Conservation (phyloP, 2,888 invertebrate genomes). For the Zhengitettix transpicula region DNA sequence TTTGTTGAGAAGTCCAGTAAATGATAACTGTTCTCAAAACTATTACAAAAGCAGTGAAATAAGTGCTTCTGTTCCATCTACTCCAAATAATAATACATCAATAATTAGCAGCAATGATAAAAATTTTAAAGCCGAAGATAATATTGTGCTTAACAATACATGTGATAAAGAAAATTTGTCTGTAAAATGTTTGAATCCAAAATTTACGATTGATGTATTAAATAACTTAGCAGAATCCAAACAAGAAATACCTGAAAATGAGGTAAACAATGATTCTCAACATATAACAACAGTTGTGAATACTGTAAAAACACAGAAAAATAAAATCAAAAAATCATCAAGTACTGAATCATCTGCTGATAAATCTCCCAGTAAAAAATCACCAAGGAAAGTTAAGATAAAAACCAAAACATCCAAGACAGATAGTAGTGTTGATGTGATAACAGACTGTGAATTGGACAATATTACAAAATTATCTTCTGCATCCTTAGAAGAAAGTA, state of each 20-base stretch:
- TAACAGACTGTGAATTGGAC: no score
- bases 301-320: neutral
- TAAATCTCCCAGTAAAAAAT: neutral
- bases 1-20: constrained; percentile 1
- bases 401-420: neutral
- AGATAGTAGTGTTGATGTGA: neutral
- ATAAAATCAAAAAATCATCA: neutral
- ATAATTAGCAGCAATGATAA: neutral
- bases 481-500: no score
- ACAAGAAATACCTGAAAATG: no score
- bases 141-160: no score
- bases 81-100: constrained; percentile 3
- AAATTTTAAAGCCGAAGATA: no score
- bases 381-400: neutral
- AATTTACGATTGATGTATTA: no score
- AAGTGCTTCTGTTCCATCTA: constrained; percentile 2
- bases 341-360: neutral
- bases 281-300: neutral
- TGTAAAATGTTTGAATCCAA: no score
- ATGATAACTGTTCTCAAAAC: neutral
- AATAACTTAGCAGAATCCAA: no score
- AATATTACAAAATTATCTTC: no score
- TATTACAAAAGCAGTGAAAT: constrained; percentile 1
- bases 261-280: no score
- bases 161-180: no score